Evolutionary conservation across 1,140 invertebrate genomes (phyloP), one percentile per base, ranked within the genome.

Genomic region (Panagrolaimus sp.): DNA sequence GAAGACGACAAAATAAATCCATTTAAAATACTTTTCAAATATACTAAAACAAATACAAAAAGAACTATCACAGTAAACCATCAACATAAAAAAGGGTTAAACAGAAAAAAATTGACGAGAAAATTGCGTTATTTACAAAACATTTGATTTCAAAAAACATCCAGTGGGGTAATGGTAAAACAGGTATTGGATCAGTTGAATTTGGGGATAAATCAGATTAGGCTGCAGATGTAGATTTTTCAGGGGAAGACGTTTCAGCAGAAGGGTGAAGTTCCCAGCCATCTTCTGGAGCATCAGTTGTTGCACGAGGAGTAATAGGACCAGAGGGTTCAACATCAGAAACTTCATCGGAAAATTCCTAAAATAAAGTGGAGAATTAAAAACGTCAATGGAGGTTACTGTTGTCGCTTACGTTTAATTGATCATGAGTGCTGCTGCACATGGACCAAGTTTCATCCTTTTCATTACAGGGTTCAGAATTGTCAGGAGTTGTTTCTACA

Each of bases 361-460:
- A 28, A 17, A 58, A 58, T 26, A 21, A 9, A 17, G 28, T 58
- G 0, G 8, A 10, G 21, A 12, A 58, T 58, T 58, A 12, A 2
- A 52, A 52, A 52, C 9, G n/a, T 58, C 15, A 5, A 1, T 5
- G 14, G 17, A 58, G 28, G 17, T 28, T 10, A 26, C 52, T 0
- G 26, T 26, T n/a, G 28, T 4, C 5, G 21, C 52, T 58, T 21
- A 58, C 52, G 17, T 58, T 58, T 26, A 70, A 43, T 14, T 70
- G 15, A 58, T 64, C 68, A 32, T n/a, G 43, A 7, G 65, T 52
- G 26, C 67, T 70, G 14, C 26, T 38, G 43, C 68, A 70, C 21
- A 70, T 44, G n/a, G 28, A 44, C 68, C 68, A 70, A 28, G 64
- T 26, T 67, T 70, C 68, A 43, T 70, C 52, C 17, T 58, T 58